phyloP scores from a whole-genome alignment of 2,113 vertebrate genomes.

The Murina feae region DNA sequence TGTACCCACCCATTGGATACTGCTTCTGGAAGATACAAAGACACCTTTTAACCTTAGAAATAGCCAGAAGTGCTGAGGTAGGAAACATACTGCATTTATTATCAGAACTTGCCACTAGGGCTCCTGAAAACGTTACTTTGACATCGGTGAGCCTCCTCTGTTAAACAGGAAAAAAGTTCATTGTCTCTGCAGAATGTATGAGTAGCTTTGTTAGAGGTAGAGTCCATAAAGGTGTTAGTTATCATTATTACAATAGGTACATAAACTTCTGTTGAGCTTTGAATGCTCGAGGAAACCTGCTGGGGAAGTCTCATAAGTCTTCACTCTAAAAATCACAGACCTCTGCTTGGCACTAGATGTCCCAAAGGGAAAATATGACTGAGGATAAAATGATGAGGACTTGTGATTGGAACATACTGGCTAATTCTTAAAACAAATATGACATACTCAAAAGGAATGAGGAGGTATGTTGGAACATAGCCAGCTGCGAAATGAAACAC shows the following conservation, averaged over 20 bases:
- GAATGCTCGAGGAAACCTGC: neutral
- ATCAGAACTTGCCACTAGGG: neutral
- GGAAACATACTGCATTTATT: neutral
- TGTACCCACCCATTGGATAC: neutral
- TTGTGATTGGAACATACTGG: neutral
- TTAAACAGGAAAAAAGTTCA: neutral
- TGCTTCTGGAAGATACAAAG: neutral
- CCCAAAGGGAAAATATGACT: neutral
- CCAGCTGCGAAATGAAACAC: neutral
- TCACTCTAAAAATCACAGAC: neutral
- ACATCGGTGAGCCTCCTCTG: neutral
- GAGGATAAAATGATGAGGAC: neutral
- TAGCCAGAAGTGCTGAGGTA: neutral
- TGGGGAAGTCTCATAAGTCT: neutral
- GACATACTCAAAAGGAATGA: neutral
- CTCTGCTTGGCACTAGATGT: neutral
- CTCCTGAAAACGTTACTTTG: neutral
- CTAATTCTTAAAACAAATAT: neutral
- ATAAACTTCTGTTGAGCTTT: neutral
- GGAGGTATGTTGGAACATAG: neutral
- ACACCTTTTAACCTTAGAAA: neutral
- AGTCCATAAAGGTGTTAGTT: neutral
- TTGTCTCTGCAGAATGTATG: neutral
- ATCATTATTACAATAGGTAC: neutral
- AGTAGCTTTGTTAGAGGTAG: neutral